Evolutionary conservation across 2,888 invertebrate species (phyloP).

Genomic region (Sisyra nigra): DNA sequence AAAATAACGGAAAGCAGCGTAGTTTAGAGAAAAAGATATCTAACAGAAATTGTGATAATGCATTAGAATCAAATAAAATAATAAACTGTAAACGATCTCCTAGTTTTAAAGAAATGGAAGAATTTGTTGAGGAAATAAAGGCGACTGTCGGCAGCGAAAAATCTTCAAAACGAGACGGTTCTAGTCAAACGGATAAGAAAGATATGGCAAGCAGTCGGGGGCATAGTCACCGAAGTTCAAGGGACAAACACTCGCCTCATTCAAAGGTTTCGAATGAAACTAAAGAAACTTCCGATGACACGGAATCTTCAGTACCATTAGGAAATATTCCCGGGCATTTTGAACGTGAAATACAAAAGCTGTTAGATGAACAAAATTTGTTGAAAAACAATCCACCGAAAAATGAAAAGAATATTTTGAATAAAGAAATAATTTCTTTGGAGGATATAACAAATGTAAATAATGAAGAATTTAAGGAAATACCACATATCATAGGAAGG

Average conservation of each 20-base stretch:
- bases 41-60: constrained; percentile 24
- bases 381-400: constrained; percentile 43
- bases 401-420: constrained; percentile 40
- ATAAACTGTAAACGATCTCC: constrained; percentile 26
- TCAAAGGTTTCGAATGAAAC: constrained; percentile 36
- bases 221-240: constrained; percentile 25
- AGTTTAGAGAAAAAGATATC: constrained; percentile 22
- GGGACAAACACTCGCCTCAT: constrained; percentile 26
- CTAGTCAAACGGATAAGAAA: constrained; percentile 50
- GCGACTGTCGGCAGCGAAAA: constrained; percentile 36
- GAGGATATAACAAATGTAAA: constrained; percentile 23
- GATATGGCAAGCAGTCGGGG: constrained; percentile 29
- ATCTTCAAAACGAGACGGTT: constrained; percentile 42
- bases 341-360: constrained; percentile 63
- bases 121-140: constrained; percentile 26
- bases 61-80: constrained; percentile 26
- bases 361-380: constrained; percentile 54
- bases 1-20: constrained; percentile 17
- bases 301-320: constrained; percentile 1
- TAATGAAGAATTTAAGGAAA: constrained; percentile 16
- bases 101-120: constrained; percentile 28
- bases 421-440: constrained; percentile 39
- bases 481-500: constrained; percentile 16
- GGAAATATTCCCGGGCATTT: constrained; percentile 40
- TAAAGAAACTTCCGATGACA: constrained; percentile 28